These are phyloP conservation scores for Orestias chungarensis DNA, from an alignment of 2,797 vertebrate genomes.

Conservation along the genomic window DNA sequence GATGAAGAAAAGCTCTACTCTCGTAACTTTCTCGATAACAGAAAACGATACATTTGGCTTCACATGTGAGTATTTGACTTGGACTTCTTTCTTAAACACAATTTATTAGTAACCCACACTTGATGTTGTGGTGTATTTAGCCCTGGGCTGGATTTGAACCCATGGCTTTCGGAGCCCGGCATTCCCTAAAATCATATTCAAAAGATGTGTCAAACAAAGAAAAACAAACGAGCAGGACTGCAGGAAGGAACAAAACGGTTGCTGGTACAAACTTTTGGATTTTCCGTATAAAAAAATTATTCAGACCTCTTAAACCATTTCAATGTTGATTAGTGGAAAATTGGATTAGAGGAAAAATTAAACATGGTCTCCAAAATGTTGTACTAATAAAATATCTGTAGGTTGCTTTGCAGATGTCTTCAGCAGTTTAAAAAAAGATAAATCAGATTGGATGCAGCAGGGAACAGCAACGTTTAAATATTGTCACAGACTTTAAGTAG, in stretches of 20 bases:
- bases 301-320: not conserved
- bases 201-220: not conserved
- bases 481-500: too few species aligned
- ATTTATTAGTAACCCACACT: too few species aligned
- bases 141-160: too few species aligned
- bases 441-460: too few species aligned
- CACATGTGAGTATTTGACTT: constrained; percentile 6
- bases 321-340: not conserved
- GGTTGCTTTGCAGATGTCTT: too few species aligned
- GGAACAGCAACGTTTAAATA: too few species aligned
- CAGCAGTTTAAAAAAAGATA: too few species aligned
- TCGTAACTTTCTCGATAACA: constrained; percentile 23
- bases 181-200: not conserved
- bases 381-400: too few species aligned
- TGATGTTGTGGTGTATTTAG: too few species aligned
- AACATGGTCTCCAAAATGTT: too few species aligned
- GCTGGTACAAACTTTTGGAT: too few species aligned
- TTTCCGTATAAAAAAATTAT: not conserved
- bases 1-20: constrained; percentile 19
- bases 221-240: not conserved
- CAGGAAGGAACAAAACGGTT: not conserved
- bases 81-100: not conserved
- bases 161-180: too few species aligned
- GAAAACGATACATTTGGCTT: constrained; percentile 31
- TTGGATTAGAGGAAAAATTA: not conserved